These are phyloP conservation scores for Elaeidobius kamerunicus DNA, from an alignment of 2,888 invertebrate species.

Conservation along the genomic window DNA sequence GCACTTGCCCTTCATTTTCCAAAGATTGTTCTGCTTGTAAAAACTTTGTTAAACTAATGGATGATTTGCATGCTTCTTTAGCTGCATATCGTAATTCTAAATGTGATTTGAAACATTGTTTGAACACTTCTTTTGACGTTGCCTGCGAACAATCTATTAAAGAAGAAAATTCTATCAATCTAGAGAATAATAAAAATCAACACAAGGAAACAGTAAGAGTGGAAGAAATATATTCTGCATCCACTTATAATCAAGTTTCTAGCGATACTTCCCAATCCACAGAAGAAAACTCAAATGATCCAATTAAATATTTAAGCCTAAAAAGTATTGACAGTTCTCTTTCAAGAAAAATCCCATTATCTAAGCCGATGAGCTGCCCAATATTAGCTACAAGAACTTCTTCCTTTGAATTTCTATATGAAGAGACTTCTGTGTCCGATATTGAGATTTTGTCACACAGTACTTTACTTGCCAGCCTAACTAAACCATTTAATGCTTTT, in stretches of 20 bases:
- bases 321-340: too few relatives aligned
- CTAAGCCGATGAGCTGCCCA: constrained; percentile 31
- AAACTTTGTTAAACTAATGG: constrained; percentile 15
- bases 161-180: not conserved
- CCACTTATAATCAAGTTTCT: constrained; percentile 2
- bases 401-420: constrained; percentile 32
- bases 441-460: constrained; percentile 5
- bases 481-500: constrained; percentile 23
- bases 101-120: not conserved
- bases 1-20: constrained; percentile 13
- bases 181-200: not conserved
- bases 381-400: constrained; percentile 20
- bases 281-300: too few relatives aligned
- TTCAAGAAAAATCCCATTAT: too few relatives aligned
- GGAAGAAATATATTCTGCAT: constrained; percentile 6
- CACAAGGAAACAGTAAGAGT: too few relatives aligned
- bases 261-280: not conserved
- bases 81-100: constrained; percentile 12
- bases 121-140: too few relatives aligned
- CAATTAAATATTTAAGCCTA: too few relatives aligned
- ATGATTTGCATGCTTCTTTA: constrained; percentile 5
- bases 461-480: constrained; percentile 14
- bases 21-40: constrained; percentile 20
- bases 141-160: not conserved
- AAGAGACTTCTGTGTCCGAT: constrained; percentile 19